These are phyloP conservation scores for Himalopsyche anomala DNA, from an alignment of 2,888 invertebrate species.

Conservation along the genomic window DNA sequence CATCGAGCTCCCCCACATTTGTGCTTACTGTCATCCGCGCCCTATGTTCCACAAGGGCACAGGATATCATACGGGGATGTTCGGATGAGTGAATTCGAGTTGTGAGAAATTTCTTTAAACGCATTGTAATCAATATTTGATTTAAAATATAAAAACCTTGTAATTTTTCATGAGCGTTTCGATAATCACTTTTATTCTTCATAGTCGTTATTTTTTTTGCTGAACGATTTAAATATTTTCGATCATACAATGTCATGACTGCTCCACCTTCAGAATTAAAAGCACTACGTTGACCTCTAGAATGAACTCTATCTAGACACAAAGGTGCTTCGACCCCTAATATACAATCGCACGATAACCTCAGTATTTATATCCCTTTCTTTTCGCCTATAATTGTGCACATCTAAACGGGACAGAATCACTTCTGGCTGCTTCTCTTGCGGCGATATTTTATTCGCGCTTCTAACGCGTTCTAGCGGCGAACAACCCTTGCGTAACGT, in stretches of 20 bases:
- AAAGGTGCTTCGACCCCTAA: conserved; percentile 47
- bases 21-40: background rate
- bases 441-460: background rate
- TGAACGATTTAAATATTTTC: background rate
- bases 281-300: conserved; percentile 36
- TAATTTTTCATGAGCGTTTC: too few species aligned
- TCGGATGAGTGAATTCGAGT: conserved; percentile 1
- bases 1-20: background rate
- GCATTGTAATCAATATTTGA: too few species aligned
- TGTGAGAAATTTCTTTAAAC: too few species aligned
- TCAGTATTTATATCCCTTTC: conserved; percentile 11
- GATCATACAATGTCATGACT: conserved; percentile 23
- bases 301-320: conserved; percentile 48
- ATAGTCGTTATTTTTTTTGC: background rate
- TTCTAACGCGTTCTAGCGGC: conserved; percentile 11
- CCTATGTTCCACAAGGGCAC: conserved; percentile 5
- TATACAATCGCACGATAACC: conserved; percentile 8
- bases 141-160: too few species aligned
- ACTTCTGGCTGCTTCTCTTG: background rate
- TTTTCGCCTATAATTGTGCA: background rate
- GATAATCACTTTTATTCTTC: too few species aligned
- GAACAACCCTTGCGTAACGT: conserved; percentile 19
- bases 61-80: conserved; percentile 23
- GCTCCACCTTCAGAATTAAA: background rate
- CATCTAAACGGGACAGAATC: conserved; percentile 23